A percentile compares a stretch with the other conserved stretches of the same genome.
Conservation (phyloP, 2,797 vertebrate species). For the Periparus ater region DNA sequence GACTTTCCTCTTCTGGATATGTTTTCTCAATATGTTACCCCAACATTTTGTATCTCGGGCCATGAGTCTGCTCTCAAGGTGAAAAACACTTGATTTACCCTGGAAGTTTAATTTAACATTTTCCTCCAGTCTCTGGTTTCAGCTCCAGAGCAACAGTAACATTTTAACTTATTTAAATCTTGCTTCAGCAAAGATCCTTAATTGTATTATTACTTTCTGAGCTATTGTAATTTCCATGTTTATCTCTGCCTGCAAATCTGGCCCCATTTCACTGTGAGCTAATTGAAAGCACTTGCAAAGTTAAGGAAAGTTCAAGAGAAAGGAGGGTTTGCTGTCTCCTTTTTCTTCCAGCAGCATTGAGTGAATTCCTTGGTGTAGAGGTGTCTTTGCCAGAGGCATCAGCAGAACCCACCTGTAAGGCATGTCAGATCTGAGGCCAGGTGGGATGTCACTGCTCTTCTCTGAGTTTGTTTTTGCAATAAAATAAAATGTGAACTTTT, state of each 20-base stretch:
- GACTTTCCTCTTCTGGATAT: not conserved
- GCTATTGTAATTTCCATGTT: slow-evolving; percentile 7
- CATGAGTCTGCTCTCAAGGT: not conserved
- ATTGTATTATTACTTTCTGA: slow-evolving; percentile 26
- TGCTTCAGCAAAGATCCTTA: slow-evolving; percentile 26
- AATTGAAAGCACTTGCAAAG: slow-evolving; percentile 19
- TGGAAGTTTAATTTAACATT: slow-evolving; percentile 1
- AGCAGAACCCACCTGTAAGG: not conserved
- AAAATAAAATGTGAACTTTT: not conserved
- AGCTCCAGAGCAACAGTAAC: not conserved
- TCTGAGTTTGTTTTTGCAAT: not conserved
- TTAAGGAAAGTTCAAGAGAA: not conserved
- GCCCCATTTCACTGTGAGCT: not conserved
- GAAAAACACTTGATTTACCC: not conserved
- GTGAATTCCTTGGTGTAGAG: not conserved
- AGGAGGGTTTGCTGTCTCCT: not conserved
- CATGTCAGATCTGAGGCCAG: not conserved
- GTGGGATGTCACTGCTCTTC: not conserved
- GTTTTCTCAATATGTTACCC: not conserved
- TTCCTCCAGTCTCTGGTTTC: not conserved
- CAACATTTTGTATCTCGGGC: not conserved
- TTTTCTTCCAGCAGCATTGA: not conserved
- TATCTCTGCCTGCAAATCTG: slow-evolving; percentile 25
- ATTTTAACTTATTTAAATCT: slow-evolving; percentile 29
- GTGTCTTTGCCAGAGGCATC: not conserved